Conservation (phyloP, 2,797 vertebrate species). For the Sebastes trivittatus region DNA sequence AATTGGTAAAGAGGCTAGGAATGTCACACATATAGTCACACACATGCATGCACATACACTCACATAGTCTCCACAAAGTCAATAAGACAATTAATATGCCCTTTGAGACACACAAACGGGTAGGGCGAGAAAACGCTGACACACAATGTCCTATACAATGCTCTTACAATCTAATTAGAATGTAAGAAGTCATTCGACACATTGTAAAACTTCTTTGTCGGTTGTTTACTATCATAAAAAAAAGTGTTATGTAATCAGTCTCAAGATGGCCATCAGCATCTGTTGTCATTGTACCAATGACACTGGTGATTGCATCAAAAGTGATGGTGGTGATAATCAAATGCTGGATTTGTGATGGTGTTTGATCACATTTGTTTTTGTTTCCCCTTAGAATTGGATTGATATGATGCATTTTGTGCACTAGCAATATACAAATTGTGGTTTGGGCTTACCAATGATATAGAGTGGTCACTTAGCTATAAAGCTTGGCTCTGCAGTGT, state of each 20-base stretch:
- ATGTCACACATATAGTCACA: slow-evolving; percentile 64
- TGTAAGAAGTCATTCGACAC: slow-evolving; percentile 42
- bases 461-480: neutral
- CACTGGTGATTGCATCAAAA: slow-evolving; percentile 10
- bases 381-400: neutral
- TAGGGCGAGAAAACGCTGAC: slow-evolving; percentile 63
- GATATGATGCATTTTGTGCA: neutral
- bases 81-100: slow-evolving; percentile 85
- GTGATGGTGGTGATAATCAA: neutral
- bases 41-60: slow-evolving; percentile 9
- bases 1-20: slow-evolving; percentile 29
- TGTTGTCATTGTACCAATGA: slow-evolving; percentile 36
- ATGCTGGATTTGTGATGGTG: neutral
- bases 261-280: slow-evolving; percentile 22
- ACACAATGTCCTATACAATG: slow-evolving; percentile 41
- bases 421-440: neutral
- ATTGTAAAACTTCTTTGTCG: slow-evolving; percentile 42
- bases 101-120: slow-evolving; percentile 65
- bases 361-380: neutral
- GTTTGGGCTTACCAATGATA: neutral
- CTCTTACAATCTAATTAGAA: slow-evolving; percentile 59
- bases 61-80: slow-evolving; percentile 57
- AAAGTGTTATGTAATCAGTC: slow-evolving; percentile 15
- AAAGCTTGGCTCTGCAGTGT: neutral
- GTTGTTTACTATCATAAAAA: slow-evolving; percentile 43